Conservation (phyloP, 2,888 invertebrate species). For the Boloria euphrosyne region DNA sequence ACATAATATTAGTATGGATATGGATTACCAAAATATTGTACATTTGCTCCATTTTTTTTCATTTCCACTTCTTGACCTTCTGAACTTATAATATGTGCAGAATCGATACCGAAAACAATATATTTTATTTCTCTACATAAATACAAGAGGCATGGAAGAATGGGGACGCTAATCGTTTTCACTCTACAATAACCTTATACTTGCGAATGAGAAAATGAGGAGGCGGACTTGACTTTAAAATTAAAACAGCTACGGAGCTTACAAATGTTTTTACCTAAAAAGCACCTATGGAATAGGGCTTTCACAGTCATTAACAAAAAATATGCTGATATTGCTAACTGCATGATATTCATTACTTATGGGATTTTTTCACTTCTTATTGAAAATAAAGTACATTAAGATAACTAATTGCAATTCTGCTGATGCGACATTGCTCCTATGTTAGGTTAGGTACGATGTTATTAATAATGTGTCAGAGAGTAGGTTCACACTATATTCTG, state of each 20-base stretch:
- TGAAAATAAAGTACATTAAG: not conserved
- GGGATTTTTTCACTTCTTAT: slow-evolving; percentile 21
- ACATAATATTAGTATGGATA: too few species aligned
- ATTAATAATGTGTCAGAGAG: too few species aligned
- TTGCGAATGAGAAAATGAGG: slow-evolving; percentile 36
- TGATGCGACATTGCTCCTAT: too few species aligned
- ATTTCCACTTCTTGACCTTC: too few species aligned
- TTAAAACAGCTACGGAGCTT: slow-evolving; percentile 47
- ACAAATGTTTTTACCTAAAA: slow-evolving; percentile 31
- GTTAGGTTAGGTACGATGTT: too few species aligned
- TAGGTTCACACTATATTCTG: too few species aligned
- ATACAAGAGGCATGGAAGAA: slow-evolving; percentile 9
- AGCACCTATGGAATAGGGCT: slow-evolving; percentile 51
- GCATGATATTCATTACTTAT: slow-evolving; percentile 50
- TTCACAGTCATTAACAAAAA: slow-evolving; percentile 57
- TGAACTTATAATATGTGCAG: too few species aligned
- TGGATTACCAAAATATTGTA: too few species aligned
- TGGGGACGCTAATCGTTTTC: slow-evolving; percentile 28
- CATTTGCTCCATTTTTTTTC: too few species aligned
- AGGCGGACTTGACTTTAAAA: slow-evolving; percentile 42
- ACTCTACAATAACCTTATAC: slow-evolving; percentile 33
- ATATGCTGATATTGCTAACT: slow-evolving; percentile 43
- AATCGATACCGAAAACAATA: not conserved
- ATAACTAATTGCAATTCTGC: too few species aligned
- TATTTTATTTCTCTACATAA: slow-evolving; percentile 15